phyloP scores from a whole-genome alignment of 2,113 vertebrate genomes.

The cat (Felis catus) region F.catus_Fca126_mat1.0 CM031416.1:65802501-65803000 shows the following conservation, averaged over 20 bases:
- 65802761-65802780: background rate
- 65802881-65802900: conserved; percentile 16
- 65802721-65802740: background rate
- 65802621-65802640: background rate
- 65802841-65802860: conserved; percentile 26
- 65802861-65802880: conserved; percentile 16
- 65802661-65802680: background rate
- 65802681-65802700: background rate
- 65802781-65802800: background rate
- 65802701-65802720: background rate
- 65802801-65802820: background rate
- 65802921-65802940: conserved; percentile 12
- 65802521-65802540: background rate
- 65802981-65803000: conserved; percentile 22
- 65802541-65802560: background rate
- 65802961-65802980: background rate
- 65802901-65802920: background rate
- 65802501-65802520: background rate
- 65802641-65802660: background rate
- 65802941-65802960: conserved; percentile 1
- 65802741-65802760: background rate
- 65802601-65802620: background rate
- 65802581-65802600: background rate
- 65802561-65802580: background rate
- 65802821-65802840: background rate